Base-by-base conservation (phyloP, 2,797 vertebrate species). In the Loris lydekkerianus region DNA sequence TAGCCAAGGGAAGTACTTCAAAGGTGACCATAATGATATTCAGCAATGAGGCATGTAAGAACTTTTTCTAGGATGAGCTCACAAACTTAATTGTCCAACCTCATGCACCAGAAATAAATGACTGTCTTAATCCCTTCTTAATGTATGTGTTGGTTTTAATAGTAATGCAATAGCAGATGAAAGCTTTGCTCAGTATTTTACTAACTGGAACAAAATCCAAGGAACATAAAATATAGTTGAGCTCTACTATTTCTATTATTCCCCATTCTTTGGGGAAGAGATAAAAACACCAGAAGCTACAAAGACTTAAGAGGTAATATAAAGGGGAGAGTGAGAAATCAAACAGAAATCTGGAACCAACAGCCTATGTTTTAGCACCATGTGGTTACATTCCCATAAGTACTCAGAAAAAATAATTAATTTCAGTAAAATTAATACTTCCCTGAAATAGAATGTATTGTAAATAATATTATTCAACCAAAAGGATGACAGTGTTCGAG, bases 341-440 rank as follows among this genome's bases (percentile, higher is more conserved):
- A 27, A 53, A 67, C 10, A 63, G 60, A 61, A 84, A 75, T 87
- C 53, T 73, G 69, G 69, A 91, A 89, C 80, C 31, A 73, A 72
- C 10, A 78, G 58, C 73, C 80, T 86, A 37, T 70, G 37, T 75
- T 86, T 92, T n/a, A 61, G 2, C 37, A 1, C 43, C 69, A 78
- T 83, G 75, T 89, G 69, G 17, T 61, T 40, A 88, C 53, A 77
- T 95, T 94, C 46, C 46, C 76, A 43, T 60, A 65, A 95, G 0
- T n/a, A 94, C 4, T 77, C 60, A 82, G 40, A 92, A 91, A 90
- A 93, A 86, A 17, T 53, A 92, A 89, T 95, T 92, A 95, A 96
- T 82, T 93, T 95, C 56, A 75, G 76, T 80, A 85, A 88, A 97
- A 97, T 93, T 65, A 96, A 89, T 89, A 85, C 72, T 91, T 97